Base-by-base conservation (phyloP, 53 echinoderm and acorn worm species). In the Patiria pectinifera region DNA sequence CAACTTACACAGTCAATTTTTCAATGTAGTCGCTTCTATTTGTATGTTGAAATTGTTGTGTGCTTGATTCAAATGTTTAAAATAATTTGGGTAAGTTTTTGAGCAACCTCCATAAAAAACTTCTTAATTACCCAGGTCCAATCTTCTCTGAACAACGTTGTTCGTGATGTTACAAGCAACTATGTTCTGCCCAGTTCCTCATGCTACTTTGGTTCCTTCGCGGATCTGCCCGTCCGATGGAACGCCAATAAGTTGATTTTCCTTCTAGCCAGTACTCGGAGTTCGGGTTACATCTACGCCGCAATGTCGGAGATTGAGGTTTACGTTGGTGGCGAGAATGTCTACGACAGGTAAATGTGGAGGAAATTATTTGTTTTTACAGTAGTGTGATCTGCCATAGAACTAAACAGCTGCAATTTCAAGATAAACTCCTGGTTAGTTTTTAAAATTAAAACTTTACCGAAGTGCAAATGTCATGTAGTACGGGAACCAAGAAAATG, bases 261-360 rank as follows among this genome's bases (percentile, higher is more conserved):
- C 82, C 24, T 69, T 53, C 91, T 97, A n/a, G 74, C 59, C 8
- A 72, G 82, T 45, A 84, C 91, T 47, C 53, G 0, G 2, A 82
- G 62, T 26, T 78, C 87, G 21, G 7, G 45, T 10, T 71, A 85
- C 69, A 25, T 46, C 4, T 92, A 82, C 76, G 94, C 92, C 9
- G 90, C 86, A 46, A 63, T 96, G 76, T 97, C 97, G 59, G 97
- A 97, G 47, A 96, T 97, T 86, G 97, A 97, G 80, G 83, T 97
- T 59, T 97, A 83, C 87, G 93, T 94, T 2, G 95, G 91, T 24
- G 92, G 93, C 21, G 84, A 66, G 21, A 78, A 95, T 90, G 91
- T 87, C 18, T 58, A 92, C 84, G 93, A 95, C 88, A 97, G 97
- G 97, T 97, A 76, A 23, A 74, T 24, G 4, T 66, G 4, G 66